Conservation (phyloP, 1,140 invertebrate species). For the Whitmania pigra region DNA sequence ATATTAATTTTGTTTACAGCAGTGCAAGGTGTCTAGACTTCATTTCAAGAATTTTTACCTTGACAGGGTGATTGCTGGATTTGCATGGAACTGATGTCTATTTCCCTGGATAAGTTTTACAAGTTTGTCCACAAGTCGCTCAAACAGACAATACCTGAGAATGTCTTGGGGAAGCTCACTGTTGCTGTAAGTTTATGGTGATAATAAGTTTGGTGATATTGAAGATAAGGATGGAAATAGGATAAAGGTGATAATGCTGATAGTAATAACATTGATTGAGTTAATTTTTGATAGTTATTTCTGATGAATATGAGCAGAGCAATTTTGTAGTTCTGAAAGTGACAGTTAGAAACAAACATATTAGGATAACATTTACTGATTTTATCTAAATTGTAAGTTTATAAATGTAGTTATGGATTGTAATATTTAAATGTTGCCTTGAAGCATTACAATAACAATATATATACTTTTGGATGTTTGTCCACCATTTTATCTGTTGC, state of each 20-base stretch:
- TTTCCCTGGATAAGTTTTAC: constrained; percentile 97
- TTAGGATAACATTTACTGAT: too few relatives aligned
- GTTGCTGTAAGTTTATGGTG: constrained; percentile 53
- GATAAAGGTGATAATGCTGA: neutral
- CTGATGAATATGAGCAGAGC: neutral
- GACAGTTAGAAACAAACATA: neutral
- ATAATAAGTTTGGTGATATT: neutral
- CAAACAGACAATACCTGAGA: constrained; percentile 41
- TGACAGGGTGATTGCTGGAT: constrained; percentile 87
- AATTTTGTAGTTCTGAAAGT: neutral
- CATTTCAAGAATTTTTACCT: too few relatives aligned
- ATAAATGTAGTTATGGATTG: too few relatives aligned
- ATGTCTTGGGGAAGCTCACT: constrained; percentile 62
- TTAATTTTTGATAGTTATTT: neutral
- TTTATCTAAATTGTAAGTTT: too few relatives aligned
- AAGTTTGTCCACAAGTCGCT: constrained; percentile 72
- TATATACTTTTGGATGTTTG: too few relatives aligned
- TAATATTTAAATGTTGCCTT: too few relatives aligned
- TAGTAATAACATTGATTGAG: neutral
- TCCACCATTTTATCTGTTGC: too few relatives aligned
- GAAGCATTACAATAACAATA: too few relatives aligned
- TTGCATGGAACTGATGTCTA: constrained; percentile 99
- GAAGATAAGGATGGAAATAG: neutral
- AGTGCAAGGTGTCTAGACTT: too few relatives aligned
- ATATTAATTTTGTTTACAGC: too few relatives aligned